Conservation (phyloP, 2,113 vertebrate genomes). For the human (Homo sapiens) region DNA sequence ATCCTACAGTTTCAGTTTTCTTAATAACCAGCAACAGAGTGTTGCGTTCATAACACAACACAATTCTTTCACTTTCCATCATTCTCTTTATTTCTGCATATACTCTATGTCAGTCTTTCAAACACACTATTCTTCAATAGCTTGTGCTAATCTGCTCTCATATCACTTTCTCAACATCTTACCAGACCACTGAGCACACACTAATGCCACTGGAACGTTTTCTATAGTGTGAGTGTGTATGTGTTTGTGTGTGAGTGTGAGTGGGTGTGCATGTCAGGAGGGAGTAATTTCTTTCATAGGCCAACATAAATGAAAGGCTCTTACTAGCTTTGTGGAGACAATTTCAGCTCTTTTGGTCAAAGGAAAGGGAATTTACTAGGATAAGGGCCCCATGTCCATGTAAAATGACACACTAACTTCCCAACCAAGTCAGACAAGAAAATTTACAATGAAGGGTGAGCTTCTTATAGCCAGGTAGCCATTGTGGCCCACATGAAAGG, state of each 20-base stretch:
- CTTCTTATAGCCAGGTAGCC: not conserved
- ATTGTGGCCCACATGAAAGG: not conserved
- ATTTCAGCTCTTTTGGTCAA: not conserved
- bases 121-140: not conserved
- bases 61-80: not conserved
- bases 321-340: not conserved
- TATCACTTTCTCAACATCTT: not conserved
- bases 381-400: not conserved
- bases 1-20: not conserved
- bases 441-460: not conserved
- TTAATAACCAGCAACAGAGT: not conserved
- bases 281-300: not conserved
- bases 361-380: not conserved
- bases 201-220: not conserved
- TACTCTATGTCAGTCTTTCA: not conserved
- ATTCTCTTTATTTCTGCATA: not conserved
- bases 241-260: not conserved
- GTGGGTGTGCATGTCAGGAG: not conserved
- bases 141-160: not conserved
- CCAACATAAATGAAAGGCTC: not conserved
- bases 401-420: not conserved
- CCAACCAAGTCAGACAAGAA: conserved; percentile 10
- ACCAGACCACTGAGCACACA: not conserved
- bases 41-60: not conserved
- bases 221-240: not conserved